Conservation (phyloP, 2,113 vertebrate genomes). For the Pelecanus crispus region DNA sequence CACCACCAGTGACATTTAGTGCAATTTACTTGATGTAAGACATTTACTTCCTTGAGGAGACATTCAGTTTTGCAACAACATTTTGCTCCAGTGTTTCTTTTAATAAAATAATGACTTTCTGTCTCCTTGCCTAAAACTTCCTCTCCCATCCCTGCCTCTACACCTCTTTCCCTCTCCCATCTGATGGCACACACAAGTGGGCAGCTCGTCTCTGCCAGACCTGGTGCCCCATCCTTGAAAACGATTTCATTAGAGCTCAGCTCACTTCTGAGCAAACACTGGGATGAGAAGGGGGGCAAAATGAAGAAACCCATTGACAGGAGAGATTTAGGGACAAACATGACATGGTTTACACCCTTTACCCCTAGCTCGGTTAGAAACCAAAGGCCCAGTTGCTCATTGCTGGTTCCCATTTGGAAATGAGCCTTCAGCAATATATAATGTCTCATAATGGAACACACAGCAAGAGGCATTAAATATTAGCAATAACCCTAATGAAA, state of each 20-base stretch:
- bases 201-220: not conserved
- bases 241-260: not conserved
- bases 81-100: not conserved
- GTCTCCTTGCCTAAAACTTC: not conserved
- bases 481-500: not conserved
- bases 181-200: not conserved
- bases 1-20: not conserved
- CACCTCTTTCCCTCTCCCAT: not conserved
- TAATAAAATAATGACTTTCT: not conserved
- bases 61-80: fast-evolving
- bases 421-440: not conserved
- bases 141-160: not conserved
- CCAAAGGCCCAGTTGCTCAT: not conserved
- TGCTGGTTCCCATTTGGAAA: not conserved
- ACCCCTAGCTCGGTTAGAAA: not conserved
- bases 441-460: not conserved
- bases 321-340: not conserved
- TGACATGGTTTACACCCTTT: not conserved
- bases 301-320: not conserved
- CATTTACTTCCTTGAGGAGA: too few species aligned
- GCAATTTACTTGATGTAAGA: not conserved
- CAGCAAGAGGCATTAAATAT: not conserved
- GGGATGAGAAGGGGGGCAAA: not conserved
- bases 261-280: not conserved
- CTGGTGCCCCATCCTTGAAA: not conserved